A percentile compares a stretch with the other conserved stretches of the same genome.
phyloP scores from a whole-genome alignment of 1,140 invertebrate genomes.

The Sweltsa coloradensis region DNA sequence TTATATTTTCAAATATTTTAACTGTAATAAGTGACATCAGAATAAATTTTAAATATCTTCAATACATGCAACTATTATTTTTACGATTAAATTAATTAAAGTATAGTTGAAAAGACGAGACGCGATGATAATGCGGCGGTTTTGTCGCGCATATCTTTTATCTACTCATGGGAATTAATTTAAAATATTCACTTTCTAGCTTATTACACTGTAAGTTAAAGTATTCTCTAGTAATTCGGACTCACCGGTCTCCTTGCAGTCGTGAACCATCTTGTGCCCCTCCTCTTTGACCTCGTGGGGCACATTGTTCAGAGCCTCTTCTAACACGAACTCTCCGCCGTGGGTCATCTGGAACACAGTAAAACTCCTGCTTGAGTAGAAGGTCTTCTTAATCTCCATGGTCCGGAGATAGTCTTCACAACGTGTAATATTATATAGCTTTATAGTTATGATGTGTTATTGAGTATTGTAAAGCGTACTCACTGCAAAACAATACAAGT shows the following conservation, averaged over 20 bases:
- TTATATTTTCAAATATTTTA: too few species aligned
- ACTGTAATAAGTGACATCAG: too few species aligned
- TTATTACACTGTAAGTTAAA: too few species aligned
- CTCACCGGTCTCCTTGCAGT: not conserved
- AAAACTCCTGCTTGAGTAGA: not conserved
- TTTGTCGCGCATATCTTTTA: too few species aligned
- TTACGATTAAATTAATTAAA: too few species aligned
- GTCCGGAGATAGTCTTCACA: not conserved
- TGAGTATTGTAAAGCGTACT: not conserved
- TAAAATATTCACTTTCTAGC: too few species aligned
- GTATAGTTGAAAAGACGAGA: too few species aligned
- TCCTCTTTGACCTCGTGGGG: slow-evolving; percentile 4
- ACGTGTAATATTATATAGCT: not conserved
- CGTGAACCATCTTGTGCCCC: not conserved
- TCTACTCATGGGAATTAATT: too few species aligned
- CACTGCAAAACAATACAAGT: not conserved
- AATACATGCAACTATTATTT: too few species aligned
- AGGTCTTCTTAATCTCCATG: not conserved
- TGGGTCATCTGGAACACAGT: not conserved
- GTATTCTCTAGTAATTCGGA: too few species aligned
- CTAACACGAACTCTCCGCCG: not conserved
- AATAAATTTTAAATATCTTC: too few species aligned
- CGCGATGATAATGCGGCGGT: too few species aligned
- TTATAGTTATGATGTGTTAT: not conserved
- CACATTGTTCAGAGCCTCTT: not conserved